Conservation (phyloP, 1,140 invertebrate species). For the Eurosta solidaginis region DNA sequence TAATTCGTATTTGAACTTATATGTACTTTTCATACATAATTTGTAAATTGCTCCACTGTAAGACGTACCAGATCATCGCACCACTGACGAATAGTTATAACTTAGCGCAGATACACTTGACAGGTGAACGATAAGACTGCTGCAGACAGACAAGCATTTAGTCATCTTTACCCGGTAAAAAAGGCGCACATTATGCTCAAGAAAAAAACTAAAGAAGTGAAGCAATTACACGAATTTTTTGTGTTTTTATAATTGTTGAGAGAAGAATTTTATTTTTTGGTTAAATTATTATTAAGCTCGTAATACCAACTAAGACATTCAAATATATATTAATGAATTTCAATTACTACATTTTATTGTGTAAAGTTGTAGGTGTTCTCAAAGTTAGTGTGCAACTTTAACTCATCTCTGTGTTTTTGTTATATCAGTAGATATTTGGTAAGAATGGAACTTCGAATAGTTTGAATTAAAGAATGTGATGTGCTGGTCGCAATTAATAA, state of each 20-base stretch:
- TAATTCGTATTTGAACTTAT: too few relatives aligned
- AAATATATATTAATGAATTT: neutral
- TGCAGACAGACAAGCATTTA: neutral
- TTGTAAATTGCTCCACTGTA: neutral
- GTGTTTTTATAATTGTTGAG: neutral
- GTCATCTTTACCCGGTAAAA: neutral
- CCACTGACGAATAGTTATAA: neutral
- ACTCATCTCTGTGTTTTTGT: too few relatives aligned
- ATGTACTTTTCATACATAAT: too few relatives aligned
- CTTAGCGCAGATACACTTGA: neutral
- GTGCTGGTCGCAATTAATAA: constrained; percentile 8
- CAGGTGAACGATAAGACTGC: neutral
- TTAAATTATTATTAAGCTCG: too few relatives aligned
- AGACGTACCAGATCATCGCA: neutral
- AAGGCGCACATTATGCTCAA: neutral
- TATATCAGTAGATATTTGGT: too few relatives aligned
- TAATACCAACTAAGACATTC: too few relatives aligned
- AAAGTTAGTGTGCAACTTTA: neutral
- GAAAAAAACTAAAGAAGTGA: neutral
- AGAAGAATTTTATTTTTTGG: too few relatives aligned
- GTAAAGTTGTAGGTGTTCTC: neutral
- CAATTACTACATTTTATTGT: neutral
- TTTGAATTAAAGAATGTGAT: neutral
- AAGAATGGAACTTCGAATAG: neutral
- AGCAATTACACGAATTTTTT: neutral